Evolutionary conservation across 2,888 invertebrate species (phyloP).

Genomic region (Omphaloscelis lunosa): DNA sequence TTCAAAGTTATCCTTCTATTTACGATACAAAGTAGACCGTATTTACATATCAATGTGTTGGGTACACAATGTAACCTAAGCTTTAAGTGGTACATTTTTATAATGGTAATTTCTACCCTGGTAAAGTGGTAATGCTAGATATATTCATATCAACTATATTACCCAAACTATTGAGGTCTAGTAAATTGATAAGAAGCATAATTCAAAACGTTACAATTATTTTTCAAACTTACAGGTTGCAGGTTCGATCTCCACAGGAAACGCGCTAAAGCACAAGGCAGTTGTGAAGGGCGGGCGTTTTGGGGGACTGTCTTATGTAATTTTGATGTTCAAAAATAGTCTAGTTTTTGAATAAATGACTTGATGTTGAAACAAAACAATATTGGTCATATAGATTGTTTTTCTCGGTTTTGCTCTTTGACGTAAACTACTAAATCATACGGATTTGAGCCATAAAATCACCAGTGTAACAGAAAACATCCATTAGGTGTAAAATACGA

Average conservation of each 20-base stretch:
- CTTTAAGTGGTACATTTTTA: background rate
- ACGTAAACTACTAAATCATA: background rate
- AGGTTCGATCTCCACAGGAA: background rate
- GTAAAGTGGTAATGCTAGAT: background rate
- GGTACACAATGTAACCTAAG: conserved; percentile 19
- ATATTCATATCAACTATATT: background rate
- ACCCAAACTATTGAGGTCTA: too few species aligned
- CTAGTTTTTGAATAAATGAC: background rate
- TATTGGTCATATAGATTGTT: background rate
- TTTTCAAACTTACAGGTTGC: background rate
- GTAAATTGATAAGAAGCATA: too few species aligned
- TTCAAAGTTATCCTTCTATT: conserved; percentile 14
- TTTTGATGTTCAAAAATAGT: background rate
- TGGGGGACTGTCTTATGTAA: background rate
- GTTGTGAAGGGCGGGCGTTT: background rate
- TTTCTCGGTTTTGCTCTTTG: background rate
- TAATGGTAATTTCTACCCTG: background rate
- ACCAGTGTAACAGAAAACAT: background rate
- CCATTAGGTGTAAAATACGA: background rate
- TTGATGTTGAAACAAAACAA: background rate
- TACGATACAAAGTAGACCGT: conserved; percentile 9
- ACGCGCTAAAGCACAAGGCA: background rate
- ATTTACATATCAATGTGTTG: conserved; percentile 53
- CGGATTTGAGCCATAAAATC: background rate
- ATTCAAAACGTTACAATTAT: background rate